Base-by-base conservation (phyloP, 2,888 invertebrate genomes). In the Hydrotaea diabolus region DNA sequence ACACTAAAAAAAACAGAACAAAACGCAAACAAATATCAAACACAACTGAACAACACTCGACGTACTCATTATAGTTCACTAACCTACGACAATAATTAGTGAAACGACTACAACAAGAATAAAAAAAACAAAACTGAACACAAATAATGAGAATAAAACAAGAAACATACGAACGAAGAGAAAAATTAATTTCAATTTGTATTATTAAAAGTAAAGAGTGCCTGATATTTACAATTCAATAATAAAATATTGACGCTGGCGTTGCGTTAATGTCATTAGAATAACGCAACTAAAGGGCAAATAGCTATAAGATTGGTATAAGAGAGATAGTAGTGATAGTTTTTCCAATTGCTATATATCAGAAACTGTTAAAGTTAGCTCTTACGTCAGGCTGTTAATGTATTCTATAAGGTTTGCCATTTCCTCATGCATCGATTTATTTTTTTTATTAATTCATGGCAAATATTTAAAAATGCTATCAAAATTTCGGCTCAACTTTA, bases 41-140 rank as follows among this genome's bases (percentile, higher is more conserved):
- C 26, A 17, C 66, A 66, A 26, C 31, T 39, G 72, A 57, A 57
- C 81, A 81, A 39, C 49, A 23, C 36, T 49, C 85, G 13, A 82
- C 85, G 85, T 85, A 74, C 82, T 77, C 83, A 82, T 83, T 85
- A 80, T 85, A 83, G 83, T 83, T 87, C 89, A 90, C 91, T 91
- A 90, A 90, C 90, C 90, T 90, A 91, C 87, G 89, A 88, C 90
- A 90, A 90, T 89, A 90, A 90, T 91, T 90, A 90, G 89, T 87
- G 83, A 86, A 86, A 55, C 73, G 79, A 83, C 57, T 39, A 82
- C 36, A 74, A 19, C 46, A 21, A 74, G 17, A 78, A 55, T 43
- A 71, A 46, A 66, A 66, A 7, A 64, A 53, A 72, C 36, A 74
- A 80, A 49, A n/a, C 4, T 9, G 15, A 59, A 26, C 21, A 31